Evolutionary conservation across 2,113 vertebrate genomes (phyloP), one percentile per base, ranked within the genome.

Genomic region (Labeo catla): DNA sequence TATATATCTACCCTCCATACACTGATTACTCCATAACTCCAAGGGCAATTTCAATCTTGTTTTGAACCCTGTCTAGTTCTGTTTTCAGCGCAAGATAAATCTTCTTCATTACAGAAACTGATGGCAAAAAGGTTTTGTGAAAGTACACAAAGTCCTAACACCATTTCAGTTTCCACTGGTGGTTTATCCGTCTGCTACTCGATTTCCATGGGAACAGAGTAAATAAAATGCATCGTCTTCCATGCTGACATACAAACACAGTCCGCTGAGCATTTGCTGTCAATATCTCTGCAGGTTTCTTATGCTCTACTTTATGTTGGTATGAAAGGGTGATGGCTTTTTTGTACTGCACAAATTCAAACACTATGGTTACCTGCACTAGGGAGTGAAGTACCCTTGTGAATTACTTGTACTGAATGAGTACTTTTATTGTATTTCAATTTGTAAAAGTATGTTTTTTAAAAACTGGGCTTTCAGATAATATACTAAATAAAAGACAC

Each of bases 51-150:
- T 52, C 34, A 84, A 81, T 70, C 81, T 52, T 3, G 70, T 5
- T 45, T 84, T 23, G 57, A 61, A 76, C 43, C 76, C 13, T 9
- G 72, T 70, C 82, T 81, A 28, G 34, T 83, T 77, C 72, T 34
- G 49, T 19, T 34, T 85, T 23, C 57, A 76, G 39, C 10, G 16
- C 21, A 79, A 7, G n/a, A 59, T 28, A 80, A 73, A 87, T 89
- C 90, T 66, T 84, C 86, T 61, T 84, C 73, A 81, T 78, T 84
- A 85, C 61, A 78, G 4, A 87, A 73, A 28, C 70, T 39, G 36
- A 72, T 77, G 63, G 66, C 87, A 76, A 21, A 28, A 47, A 82
- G 78, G 39, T 76, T 88, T 79, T 83, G 2, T 21, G 19, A 74
- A 52, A 45, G 19, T 50, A 65, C 65, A 57, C 52, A 81, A 16